These are phyloP conservation scores for Melanchra persicariae DNA, from an alignment of 2,888 invertebrate species.

Conservation along the genomic window DNA sequence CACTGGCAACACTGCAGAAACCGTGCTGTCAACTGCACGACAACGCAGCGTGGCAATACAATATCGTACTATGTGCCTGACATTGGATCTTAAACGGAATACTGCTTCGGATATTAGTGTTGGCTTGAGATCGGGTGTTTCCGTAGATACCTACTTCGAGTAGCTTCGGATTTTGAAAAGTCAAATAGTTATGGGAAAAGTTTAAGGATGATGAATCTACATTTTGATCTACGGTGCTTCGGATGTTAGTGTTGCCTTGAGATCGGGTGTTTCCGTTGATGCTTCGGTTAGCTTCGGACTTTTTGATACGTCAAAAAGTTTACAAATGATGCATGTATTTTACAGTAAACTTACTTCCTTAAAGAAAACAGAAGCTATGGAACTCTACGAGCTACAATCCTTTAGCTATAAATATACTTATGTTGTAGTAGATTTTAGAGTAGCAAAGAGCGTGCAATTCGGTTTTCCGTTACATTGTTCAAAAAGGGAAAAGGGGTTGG, in stretches of 20 bases:
- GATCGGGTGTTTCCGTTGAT: too few relatives aligned
- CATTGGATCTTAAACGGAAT: slow-evolving; percentile 55
- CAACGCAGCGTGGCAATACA: slow-evolving; percentile 47
- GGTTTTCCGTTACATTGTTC: slow-evolving; percentile 15
- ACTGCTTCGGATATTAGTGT: slow-evolving; percentile 38
- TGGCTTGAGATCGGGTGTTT: slow-evolving; percentile 11
- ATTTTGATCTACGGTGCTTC: too few relatives aligned
- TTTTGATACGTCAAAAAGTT: too few relatives aligned
- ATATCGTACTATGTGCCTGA: slow-evolving; percentile 47
- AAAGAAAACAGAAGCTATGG: too few relatives aligned
- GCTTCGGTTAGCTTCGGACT: too few relatives aligned
- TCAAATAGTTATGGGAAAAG: neutral
- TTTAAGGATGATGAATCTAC: neutral
- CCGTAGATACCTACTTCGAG: neutral
- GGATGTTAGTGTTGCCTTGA: too few relatives aligned
- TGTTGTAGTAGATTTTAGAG: neutral
- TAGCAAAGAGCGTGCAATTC: neutral
- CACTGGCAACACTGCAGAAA: slow-evolving; percentile 49
- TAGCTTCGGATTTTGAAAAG: neutral
- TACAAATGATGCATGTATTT: too few relatives aligned
- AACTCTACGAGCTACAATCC: neutral
- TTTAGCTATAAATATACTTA: neutral
- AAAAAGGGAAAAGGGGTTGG: neutral
- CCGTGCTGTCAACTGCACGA: slow-evolving; percentile 57
- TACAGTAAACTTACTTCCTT: too few relatives aligned